Percentiles rank a stretch among this genome's conserved stretches.
Conservation (phyloP, 1,140 invertebrate genomes). For the Zophobas atratus region DNA sequence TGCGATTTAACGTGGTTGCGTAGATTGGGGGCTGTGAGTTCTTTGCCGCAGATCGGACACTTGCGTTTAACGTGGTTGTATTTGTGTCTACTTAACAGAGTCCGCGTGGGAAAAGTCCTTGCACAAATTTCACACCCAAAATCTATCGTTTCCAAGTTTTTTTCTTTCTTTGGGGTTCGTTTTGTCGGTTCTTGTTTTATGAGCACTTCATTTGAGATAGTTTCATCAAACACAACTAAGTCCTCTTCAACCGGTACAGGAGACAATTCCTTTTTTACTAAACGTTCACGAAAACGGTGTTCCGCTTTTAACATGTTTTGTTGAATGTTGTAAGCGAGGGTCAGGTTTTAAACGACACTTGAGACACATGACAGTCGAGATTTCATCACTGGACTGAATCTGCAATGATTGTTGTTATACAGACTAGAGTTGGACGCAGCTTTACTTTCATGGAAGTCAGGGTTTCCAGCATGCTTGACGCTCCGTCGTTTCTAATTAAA, state of each 20-base stretch:
- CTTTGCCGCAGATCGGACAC: conserved; percentile 4
- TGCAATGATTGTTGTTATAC: not conserved
- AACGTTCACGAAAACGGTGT: not conserved
- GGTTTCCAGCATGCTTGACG: not conserved
- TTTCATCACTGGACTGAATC: not conserved
- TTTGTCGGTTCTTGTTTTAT: not conserved
- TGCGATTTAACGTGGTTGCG: not conserved
- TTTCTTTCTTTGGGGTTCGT: not conserved
- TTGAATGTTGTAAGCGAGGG: not conserved
- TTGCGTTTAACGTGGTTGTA: not conserved
- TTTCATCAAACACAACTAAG: not conserved
- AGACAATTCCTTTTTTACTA: not conserved
- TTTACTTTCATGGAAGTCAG: not conserved
- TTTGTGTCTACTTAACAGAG: not conserved
- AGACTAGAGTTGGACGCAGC: not conserved
- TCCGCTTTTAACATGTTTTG: conserved; percentile 4
- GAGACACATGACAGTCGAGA: not conserved
- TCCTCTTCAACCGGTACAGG: not conserved
- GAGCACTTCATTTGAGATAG: not conserved
- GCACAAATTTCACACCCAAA: not conserved
- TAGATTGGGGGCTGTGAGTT: not conserved
- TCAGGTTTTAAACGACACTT: conserved; percentile 6
- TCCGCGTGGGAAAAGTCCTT: not conserved
- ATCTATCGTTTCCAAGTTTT: no score
- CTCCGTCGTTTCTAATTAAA: not conserved